A percentile compares a stretch with the other conserved stretches of the same genome.
Evolutionary conservation across 2,888 invertebrate genomes (phyloP).

Genomic region (Mylabris sibirica): DNA sequence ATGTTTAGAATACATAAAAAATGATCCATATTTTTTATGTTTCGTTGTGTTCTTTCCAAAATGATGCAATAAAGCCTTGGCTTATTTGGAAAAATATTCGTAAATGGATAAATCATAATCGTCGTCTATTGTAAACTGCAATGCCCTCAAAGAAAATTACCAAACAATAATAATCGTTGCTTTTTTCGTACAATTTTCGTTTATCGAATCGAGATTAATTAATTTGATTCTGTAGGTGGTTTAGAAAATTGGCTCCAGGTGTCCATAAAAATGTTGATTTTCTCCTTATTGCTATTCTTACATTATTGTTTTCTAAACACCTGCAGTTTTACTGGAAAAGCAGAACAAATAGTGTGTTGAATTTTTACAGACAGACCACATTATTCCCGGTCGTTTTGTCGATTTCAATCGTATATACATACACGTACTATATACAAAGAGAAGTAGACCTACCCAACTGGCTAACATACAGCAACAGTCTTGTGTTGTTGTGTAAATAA

Average conservation of each 20-base stretch:
- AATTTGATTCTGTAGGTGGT: neutral
- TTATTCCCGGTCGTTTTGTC: conserved; percentile 17
- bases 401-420: conserved; percentile 15
- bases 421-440: conserved; percentile 7
- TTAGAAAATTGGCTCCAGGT: neutral
- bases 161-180: conserved; percentile 7
- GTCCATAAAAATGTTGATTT: neutral
- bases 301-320: conserved; percentile 9
- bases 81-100: conserved; percentile 5
- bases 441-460: neutral
- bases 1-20: neutral
- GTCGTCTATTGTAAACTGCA: conserved; percentile 17
- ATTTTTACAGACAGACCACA: conserved; percentile 19
- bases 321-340: conserved; percentile 12
- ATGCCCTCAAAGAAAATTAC: conserved; percentile 15
- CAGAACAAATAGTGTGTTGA: conserved; percentile 13
- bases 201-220: neutral
- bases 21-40: conserved; percentile 3
- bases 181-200: too few relatives aligned
- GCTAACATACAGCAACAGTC: neutral
- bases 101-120: conserved; percentile 15
- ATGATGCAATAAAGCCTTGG: conserved; percentile 15
- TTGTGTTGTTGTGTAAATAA: neutral
- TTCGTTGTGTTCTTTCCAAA: neutral
- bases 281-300: neutral